Base-by-base conservation (phyloP, 2,888 invertebrate species). In the Eupithecia insigniata region DNA sequence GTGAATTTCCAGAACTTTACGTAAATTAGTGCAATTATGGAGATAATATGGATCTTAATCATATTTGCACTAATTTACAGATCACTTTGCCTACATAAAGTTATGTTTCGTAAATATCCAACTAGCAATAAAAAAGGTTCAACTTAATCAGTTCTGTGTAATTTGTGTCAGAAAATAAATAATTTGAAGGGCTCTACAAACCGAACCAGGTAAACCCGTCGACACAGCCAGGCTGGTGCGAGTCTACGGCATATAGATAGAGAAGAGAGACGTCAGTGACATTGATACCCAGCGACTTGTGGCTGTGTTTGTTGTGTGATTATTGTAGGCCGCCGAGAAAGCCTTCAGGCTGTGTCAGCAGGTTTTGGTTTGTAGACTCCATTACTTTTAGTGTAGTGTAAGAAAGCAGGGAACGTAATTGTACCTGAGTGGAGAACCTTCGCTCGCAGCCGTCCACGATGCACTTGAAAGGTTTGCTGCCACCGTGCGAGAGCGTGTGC, bases 381-480 rank as follows among this genome's bases (percentile, higher is more conserved):
- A 46, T n/a, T 46, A 46, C 2, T 46, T 46, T 1, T n/a, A 46
- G 46, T 39, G 32, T 10, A 6, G n/a, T n/a, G 32, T 30, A n/a
- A 61, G n/a, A 39, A 26, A 61, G 66, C 75, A 80, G 72, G 74
- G 68, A 80, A 81, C 80, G 81, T 80, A 80, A 80, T 81, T 81
- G 65, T 95, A 98, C 98, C 96, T 97, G 97, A 75, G 97, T 97
- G 85, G 97, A 97, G 87, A 98, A 98, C 84, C 98, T 95, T 83
- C 96, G 96, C 82, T 98, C 98, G 92, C 99, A 99, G 83, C 98
- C 97, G 86, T 98, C 98, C 82, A 99, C 98, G 89, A 99, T 99
- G 93, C 99, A 99, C 84, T 97, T 96, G 95, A 98, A 99, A 32
- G 98, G 98, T 89, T 99, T 98, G 91, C 97, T 98, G 62, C 98